Conservation (phyloP, 2,888 invertebrate species). For the Euspilapteryx auroguttella region DNA sequence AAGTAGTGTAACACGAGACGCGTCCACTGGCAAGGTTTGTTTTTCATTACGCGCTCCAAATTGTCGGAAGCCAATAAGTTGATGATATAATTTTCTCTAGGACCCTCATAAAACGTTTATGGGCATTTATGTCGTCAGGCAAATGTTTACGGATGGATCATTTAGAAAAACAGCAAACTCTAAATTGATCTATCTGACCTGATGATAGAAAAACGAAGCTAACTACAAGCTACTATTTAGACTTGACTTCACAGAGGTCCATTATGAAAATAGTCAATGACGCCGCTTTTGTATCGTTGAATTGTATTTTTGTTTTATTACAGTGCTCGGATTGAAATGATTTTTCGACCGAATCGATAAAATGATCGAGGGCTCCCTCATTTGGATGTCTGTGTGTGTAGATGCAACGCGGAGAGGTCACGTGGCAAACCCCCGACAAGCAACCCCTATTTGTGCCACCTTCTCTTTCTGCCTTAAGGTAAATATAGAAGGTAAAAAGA, state of each 20-base stretch:
- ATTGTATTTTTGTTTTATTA: too few relatives aligned
- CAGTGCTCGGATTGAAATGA: constrained; percentile 22
- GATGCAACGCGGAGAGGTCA: constrained; percentile 27
- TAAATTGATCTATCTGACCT: too few relatives aligned
- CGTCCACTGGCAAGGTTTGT: constrained; percentile 34
- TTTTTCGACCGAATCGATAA: constrained; percentile 39
- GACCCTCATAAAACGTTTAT: constrained; percentile 14
- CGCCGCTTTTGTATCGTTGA: too few relatives aligned
- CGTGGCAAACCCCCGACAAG: constrained; percentile 31
- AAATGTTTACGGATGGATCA: constrained; percentile 19
- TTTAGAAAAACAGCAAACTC: too few relatives aligned
- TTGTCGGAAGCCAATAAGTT: constrained; percentile 37
- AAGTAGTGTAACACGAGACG: constrained; percentile 49
- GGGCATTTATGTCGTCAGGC: constrained; percentile 10
- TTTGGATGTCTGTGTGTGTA: constrained; percentile 20
- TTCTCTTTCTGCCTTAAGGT: constrained; percentile 15
- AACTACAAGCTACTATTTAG: too few relatives aligned
- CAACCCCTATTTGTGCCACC: constrained; percentile 30
- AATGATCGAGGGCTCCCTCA: constrained; percentile 31
- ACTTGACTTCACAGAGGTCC: too few relatives aligned
- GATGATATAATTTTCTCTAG: constrained; percentile 33
- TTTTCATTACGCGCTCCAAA: constrained; percentile 32
- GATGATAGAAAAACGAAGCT: too few relatives aligned
- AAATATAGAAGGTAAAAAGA: constrained; percentile 2
- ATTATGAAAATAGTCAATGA: too few relatives aligned